Conservation (phyloP, 2,113 vertebrate species). For the Sorex araneus region DNA sequence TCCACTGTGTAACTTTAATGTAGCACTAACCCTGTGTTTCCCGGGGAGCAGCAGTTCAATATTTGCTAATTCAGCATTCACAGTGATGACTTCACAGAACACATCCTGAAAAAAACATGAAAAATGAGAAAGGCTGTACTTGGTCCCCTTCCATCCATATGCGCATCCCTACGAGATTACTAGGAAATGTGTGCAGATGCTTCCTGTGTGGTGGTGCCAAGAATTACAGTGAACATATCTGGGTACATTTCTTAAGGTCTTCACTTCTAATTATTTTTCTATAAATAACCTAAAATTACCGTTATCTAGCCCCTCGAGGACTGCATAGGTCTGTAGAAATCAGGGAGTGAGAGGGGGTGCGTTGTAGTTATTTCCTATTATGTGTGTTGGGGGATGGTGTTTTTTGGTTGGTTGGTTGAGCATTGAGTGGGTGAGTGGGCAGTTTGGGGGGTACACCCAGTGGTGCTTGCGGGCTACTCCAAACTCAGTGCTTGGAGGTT, state of each 20-base stretch:
- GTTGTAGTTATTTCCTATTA: background rate
- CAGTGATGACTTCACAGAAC: background rate
- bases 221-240: background rate
- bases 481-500: too few species aligned
- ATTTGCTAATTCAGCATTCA: background rate
- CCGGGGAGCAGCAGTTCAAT: background rate
- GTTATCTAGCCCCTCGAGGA: background rate
- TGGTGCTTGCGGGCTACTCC: too few species aligned
- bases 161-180: background rate
- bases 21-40: background rate
- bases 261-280: background rate
- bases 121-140: background rate
- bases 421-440: too few species aligned
- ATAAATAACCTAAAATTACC: background rate
- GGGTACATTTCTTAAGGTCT: slow-evolving; percentile 31
- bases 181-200: background rate
- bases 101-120: background rate
- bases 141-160: background rate
- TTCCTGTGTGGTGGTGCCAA: background rate
- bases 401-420: too few species aligned
- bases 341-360: background rate
- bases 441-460: too few species aligned
- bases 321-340: background rate
- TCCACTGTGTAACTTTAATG: too few species aligned
- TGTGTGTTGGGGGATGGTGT: too few species aligned